phyloP scores from a whole-genome alignment of 2,888 invertebrate species.

The Trachelus stipa region DNA sequence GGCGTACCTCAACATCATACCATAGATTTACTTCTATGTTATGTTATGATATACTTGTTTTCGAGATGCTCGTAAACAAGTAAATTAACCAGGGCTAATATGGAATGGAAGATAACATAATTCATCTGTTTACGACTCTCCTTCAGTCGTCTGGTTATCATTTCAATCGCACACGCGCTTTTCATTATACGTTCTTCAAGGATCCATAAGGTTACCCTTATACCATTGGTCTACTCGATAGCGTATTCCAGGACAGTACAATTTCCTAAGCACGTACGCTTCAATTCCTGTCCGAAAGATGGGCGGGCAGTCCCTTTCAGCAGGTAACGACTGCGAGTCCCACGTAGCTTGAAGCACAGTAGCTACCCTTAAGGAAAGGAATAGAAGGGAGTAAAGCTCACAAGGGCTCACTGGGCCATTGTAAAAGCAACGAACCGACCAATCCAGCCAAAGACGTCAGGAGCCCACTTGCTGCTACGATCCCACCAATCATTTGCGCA shows the following conservation, averaged over 20 bases:
- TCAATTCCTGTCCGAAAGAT: slow-evolving; percentile 2
- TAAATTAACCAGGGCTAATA: background rate
- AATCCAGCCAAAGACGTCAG: slow-evolving; percentile 22
- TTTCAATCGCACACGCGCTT: background rate
- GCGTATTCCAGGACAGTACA: background rate
- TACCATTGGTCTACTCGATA: background rate
- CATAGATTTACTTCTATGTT: background rate
- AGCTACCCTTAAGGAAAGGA: background rate
- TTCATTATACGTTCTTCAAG: background rate
- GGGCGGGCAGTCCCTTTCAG: background rate
- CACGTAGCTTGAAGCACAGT: background rate
- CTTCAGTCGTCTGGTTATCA: background rate
- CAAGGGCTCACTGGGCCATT: slow-evolving; percentile 36
- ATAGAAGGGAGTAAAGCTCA: slow-evolving; percentile 20
- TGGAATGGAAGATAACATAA: background rate
- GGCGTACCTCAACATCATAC: too few species aligned
- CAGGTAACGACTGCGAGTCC: background rate
- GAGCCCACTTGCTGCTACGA: slow-evolving; percentile 33
- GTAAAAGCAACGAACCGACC: slow-evolving; percentile 44
- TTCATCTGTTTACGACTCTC: background rate
- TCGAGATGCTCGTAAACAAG: background rate
- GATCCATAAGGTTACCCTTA: background rate
- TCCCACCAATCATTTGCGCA: slow-evolving; percentile 46
- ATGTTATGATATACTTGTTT: background rate
- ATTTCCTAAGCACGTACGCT: slow-evolving; percentile 1